Conservation (phyloP, 2,113 vertebrate genomes). For the Fulica atra region DNA sequence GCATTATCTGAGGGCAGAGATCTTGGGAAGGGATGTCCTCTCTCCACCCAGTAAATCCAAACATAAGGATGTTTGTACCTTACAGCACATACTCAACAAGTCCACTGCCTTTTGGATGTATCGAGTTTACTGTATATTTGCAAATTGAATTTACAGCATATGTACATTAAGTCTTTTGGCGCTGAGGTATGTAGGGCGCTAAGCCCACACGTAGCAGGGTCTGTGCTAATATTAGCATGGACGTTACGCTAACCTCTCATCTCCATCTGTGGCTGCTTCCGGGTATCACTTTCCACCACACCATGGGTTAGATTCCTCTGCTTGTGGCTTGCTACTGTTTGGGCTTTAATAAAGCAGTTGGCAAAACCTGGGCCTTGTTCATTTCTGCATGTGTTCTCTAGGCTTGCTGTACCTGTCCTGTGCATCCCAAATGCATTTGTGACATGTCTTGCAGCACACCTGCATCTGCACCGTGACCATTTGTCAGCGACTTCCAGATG, state of each 20-base stretch:
- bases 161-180: background rate
- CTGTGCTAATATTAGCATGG: slow-evolving; percentile 35
- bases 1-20: background rate
- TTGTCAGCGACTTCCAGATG: background rate
- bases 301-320: background rate
- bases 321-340: background rate
- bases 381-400: background rate
- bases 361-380: background rate
- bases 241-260: slow-evolving; percentile 4
- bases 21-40: background rate
- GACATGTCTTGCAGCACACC: background rate
- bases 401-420: background rate
- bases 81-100: background rate
- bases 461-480: background rate
- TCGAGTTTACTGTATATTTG: slow-evolving; percentile 21
- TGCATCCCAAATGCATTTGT: background rate
- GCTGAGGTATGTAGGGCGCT: background rate
- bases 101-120: background rate
- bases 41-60: background rate
- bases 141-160: slow-evolving; percentile 14
- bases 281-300: background rate
- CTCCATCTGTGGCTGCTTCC: slow-evolving; percentile 6
- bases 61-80: background rate
- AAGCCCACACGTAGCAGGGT: background rate
- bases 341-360: background rate